Evolutionary conservation across 1,140 invertebrate species (phyloP).

Genomic region (Drosophila pectinifera): DNA sequence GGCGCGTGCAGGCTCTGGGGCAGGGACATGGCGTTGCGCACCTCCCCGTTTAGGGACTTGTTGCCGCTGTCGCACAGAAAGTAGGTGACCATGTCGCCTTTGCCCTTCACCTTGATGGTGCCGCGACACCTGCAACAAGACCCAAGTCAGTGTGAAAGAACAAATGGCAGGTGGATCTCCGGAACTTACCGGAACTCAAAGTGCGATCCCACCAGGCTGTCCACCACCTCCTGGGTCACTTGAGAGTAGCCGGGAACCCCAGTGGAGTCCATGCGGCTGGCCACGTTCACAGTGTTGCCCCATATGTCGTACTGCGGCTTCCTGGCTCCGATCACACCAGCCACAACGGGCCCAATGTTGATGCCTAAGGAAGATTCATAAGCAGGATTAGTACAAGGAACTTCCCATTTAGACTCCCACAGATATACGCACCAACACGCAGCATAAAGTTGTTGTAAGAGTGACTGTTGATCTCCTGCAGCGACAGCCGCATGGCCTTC

Average conservation of each 20-base stretch:
- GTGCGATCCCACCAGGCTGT: constrained; percentile 83
- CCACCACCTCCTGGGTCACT: constrained; percentile 92
- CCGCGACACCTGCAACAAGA: constrained; percentile 89
- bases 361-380: too few species aligned
- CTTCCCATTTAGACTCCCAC: neutral
- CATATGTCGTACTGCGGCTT: constrained; percentile 99
- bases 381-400: neutral
- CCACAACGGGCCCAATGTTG: constrained; percentile 96
- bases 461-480: constrained; percentile 96
- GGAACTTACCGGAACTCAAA: constrained; percentile 81
- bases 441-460: constrained; percentile 98
- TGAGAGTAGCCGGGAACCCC: constrained; percentile 94
- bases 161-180: too few species aligned
- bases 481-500: constrained; percentile 94
- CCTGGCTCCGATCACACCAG: constrained; percentile 96
- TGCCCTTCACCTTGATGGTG: constrained; percentile 96
- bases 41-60: constrained; percentile 78
- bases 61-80: constrained; percentile 89
- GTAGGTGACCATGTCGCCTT: constrained; percentile 97
- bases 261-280: constrained; percentile 95
- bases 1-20: constrained; percentile 62
- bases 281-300: constrained; percentile 96
- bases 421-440: constrained; percentile 87
- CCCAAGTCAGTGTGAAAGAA: too few species aligned
- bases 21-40: constrained; percentile 76